Conservation (phyloP, 2,113 vertebrate genomes). For the Oceanodroma tethys region DNA sequence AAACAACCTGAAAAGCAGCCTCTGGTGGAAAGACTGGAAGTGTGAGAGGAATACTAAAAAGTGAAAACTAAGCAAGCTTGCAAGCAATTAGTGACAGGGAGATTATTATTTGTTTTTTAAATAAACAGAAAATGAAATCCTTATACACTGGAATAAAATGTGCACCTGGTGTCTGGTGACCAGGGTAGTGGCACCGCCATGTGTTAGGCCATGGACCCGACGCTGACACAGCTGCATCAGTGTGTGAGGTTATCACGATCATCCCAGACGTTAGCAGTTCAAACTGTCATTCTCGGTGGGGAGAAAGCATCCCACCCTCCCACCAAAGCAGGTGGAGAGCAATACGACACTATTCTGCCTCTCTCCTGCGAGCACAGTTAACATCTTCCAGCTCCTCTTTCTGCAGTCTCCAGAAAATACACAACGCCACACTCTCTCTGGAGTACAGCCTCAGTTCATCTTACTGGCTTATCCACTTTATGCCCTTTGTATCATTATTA, state of each 20-base stretch:
- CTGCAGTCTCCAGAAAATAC: background rate
- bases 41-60: background rate
- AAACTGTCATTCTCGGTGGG: background rate
- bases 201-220: background rate
- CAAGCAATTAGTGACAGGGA: background rate
- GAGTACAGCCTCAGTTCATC: background rate
- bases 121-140: background rate
- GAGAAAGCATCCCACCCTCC: background rate
- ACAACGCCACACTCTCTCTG: too few species aligned
- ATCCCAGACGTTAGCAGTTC: background rate
- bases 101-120: background rate
- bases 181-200: rapidly evolving
- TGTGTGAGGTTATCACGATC: background rate
- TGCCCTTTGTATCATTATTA: background rate
- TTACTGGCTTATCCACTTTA: background rate
- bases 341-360: background rate
- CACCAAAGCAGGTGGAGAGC: background rate
- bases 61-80: background rate
- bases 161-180: background rate
- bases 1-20: background rate
- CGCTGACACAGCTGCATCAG: background rate
- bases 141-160: background rate
- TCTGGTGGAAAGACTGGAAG: background rate
- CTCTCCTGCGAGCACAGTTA: too few species aligned
- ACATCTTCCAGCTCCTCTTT: background rate